These are phyloP conservation scores for Temnothorax nylanderi DNA, from an alignment of 1,140 invertebrate species.

Conservation along the genomic window DNA sequence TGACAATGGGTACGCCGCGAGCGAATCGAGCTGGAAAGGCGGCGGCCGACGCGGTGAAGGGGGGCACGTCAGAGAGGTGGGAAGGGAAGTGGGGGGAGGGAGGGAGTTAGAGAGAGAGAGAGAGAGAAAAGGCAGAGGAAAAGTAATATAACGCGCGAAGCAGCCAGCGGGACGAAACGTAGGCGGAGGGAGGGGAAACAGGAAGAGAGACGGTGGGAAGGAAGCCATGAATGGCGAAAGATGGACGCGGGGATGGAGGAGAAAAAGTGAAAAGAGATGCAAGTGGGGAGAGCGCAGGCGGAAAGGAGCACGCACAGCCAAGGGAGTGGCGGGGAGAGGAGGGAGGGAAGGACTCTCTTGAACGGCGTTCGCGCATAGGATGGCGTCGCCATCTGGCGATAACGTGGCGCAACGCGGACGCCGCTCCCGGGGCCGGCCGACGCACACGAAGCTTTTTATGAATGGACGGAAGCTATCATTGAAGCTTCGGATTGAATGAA, in stretches of 20 bases:
- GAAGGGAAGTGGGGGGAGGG: neutral
- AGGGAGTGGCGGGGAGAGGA: neutral
- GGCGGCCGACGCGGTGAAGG: conserved; percentile 44
- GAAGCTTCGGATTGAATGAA: conserved; percentile 87
- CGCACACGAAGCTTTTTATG: conserved; percentile 88
- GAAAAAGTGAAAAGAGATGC: conserved; percentile 50
- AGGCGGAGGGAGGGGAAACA: conserved; percentile 71
- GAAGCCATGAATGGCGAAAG: conserved; percentile 76
- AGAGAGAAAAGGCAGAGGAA: conserved; percentile 31
- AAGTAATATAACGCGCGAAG: conserved; percentile 36
- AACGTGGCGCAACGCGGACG: conserved; percentile 73
- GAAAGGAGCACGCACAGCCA: neutral
- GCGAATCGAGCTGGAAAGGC: conserved; percentile 44
- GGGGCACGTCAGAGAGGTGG: conserved; percentile 60
- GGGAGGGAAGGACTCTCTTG: conserved; percentile 10
- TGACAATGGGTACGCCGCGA: conserved; percentile 70
- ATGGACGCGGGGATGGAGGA: conserved; percentile 54
- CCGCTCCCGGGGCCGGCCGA: conserved; percentile 49
- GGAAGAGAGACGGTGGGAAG: conserved; percentile 75
- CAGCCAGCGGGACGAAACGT: conserved; percentile 61
- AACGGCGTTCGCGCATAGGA: conserved; percentile 62
- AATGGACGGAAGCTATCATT: conserved; percentile 92
- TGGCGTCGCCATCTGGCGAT: conserved; percentile 85
- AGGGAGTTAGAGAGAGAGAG: conserved; percentile 8
- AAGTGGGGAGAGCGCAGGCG: conserved; percentile 16